Conservation (phyloP, 2,797 vertebrate genomes). For the Crypturellus tataupa region DNA sequence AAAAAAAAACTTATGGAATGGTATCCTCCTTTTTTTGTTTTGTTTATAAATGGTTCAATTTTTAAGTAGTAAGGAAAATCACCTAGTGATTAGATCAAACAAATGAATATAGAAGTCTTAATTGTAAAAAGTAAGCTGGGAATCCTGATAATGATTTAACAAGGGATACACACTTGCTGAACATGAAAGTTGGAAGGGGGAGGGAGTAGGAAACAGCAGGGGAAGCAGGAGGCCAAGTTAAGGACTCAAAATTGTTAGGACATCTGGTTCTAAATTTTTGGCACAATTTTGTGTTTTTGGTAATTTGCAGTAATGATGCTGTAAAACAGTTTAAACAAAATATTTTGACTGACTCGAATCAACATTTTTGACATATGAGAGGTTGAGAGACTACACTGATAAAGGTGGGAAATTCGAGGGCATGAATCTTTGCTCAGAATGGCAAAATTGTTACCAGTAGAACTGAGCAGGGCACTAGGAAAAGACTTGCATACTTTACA, state of each 20-base stretch:
- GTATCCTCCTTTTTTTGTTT: too few relatives aligned
- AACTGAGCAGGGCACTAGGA: background rate
- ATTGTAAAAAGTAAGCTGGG: background rate
- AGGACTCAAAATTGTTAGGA: background rate
- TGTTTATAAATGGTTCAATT: background rate
- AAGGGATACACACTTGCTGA: background rate
- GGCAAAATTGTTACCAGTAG: background rate
- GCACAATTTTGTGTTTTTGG: background rate
- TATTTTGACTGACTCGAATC: background rate
- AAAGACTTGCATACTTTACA: background rate
- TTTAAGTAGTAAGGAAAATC: background rate
- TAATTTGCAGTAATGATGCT: slow-evolving; percentile 26
- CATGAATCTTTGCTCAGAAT: background rate
- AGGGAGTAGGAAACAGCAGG: background rate
- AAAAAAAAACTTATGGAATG: background rate
- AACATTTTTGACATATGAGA: background rate
- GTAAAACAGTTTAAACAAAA: background rate
- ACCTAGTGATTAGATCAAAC: background rate
- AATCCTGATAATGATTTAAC: background rate
- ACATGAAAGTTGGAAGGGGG: background rate
- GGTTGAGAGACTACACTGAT: slow-evolving; percentile 7
- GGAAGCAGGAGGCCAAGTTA: background rate
- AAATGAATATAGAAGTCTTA: background rate
- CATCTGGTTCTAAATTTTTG: slow-evolving; percentile 50
- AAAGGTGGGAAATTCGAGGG: slow-evolving; percentile 10